A percentile compares a stretch with the other conserved stretches of the same genome.
Conservation (phyloP, 1,140 invertebrate genomes). For the Limonius californicus region DNA sequence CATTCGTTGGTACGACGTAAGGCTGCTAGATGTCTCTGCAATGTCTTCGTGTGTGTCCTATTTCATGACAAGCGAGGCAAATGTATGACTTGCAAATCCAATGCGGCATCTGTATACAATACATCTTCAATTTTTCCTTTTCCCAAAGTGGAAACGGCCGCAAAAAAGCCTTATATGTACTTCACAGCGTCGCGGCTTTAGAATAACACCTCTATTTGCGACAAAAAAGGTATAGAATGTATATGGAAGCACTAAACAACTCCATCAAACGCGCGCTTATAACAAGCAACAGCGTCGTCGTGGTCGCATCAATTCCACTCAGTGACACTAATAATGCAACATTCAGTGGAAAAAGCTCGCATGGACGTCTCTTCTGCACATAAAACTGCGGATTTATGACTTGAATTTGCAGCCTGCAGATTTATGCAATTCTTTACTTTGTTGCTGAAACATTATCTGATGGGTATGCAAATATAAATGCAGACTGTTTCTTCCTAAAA, state of each 20-base stretch:
- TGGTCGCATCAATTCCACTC: neutral
- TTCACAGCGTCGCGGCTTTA: neutral
- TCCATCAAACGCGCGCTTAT: slow-evolving; percentile 4
- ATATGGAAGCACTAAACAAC: neutral
- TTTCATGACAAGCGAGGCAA: no score
- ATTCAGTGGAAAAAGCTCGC: neutral
- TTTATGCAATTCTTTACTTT: no score
- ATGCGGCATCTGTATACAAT: no score
- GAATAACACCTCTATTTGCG: neutral
- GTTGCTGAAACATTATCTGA: no score
- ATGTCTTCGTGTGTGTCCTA: no score
- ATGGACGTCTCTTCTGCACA: neutral
- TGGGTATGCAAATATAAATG: no score
- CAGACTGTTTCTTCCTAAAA: no score
- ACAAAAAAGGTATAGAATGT: slow-evolving; percentile 5
- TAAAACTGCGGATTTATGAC: neutral
- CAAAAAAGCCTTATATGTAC: slow-evolving; percentile 4
- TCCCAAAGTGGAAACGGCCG: no score
- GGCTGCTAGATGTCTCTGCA: no score
- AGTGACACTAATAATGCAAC: slow-evolving; percentile 7
- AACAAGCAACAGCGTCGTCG: neutral
- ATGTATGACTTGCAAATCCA: no score
- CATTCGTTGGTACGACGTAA: no score
- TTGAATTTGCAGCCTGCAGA: neutral
- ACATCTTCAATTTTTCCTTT: no score